Evolutionary conservation across 2,888 invertebrate genomes (phyloP).

Genomic region (Dolomedes plantarius): DNA sequence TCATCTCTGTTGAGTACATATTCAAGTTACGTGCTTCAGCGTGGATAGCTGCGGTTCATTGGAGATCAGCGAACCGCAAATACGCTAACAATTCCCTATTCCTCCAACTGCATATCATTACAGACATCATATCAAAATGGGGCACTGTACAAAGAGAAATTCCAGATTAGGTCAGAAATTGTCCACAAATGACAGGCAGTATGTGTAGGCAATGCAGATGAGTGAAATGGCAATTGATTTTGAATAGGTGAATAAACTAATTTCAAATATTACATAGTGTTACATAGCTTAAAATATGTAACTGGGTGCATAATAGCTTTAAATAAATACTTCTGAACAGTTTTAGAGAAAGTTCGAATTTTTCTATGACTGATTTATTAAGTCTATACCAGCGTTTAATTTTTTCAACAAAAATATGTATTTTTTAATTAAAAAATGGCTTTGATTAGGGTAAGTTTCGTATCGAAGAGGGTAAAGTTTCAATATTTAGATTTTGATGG

Average conservation of each 20-base stretch:
- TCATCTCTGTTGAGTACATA: neutral
- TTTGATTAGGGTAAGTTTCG: no score
- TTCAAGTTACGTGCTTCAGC: slow-evolving; percentile 1
- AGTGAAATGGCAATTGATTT: slow-evolving; percentile 7
- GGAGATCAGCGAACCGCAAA: slow-evolving; percentile 35
- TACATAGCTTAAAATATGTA: neutral
- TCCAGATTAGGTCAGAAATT: slow-evolving; percentile 21
- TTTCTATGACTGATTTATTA: no score
- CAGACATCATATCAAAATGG: slow-evolving; percentile 1
- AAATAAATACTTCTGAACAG: no score
- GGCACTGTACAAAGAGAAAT: slow-evolving; percentile 21
- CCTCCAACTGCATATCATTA: slow-evolving; percentile 20
- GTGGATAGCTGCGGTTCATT: slow-evolving; percentile 32
- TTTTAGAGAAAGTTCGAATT: no score
- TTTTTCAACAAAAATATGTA: no score
- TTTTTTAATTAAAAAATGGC: no score
- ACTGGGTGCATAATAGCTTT: no score
- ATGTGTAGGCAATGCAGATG: neutral
- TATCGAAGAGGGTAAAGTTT: no score
- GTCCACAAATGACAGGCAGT: slow-evolving; percentile 1
- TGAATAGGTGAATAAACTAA: slow-evolving; percentile 13
- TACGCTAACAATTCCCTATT: slow-evolving; percentile 18
- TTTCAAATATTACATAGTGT: neutral
- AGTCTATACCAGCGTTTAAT: no score
- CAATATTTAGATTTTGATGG: no score